These are phyloP conservation scores for Fulmarus glacialis DNA, from an alignment of 2,113 vertebrate species.

Conservation along the genomic window DNA sequence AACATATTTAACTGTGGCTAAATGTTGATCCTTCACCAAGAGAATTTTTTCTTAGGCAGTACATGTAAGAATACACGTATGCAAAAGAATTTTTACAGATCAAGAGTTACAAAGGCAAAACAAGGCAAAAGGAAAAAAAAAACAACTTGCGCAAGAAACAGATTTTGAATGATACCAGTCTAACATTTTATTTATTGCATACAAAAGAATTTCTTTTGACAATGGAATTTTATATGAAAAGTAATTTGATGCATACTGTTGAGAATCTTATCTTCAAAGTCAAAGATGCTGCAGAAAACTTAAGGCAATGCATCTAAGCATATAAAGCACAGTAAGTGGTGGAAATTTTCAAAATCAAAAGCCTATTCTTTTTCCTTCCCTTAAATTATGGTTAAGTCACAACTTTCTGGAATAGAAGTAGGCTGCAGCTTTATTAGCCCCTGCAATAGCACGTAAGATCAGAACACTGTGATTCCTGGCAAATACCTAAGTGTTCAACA, in stretches of 20 bases:
- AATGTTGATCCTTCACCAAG: neutral
- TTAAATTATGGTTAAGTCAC: neutral
- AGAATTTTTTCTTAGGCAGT: neutral
- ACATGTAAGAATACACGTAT: rapidly evolving
- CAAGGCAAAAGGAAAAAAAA: neutral
- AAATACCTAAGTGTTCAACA: conserved; percentile 47
- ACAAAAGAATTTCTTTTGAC: conserved; percentile 68
- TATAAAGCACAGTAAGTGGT: conserved; percentile 68
- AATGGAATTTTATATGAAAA: conserved; percentile 64
- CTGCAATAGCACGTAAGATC: conserved; percentile 41
- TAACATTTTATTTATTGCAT: conserved; percentile 72
- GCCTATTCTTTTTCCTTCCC: conserved; percentile 35
- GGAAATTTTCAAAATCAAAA: conserved; percentile 43
- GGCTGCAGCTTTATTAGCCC: conserved; percentile 37
- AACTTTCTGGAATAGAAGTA: conserved; percentile 8
- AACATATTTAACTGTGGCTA: neutral
- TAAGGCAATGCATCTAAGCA: conserved; percentile 71
- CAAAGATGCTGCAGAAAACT: conserved; percentile 60
- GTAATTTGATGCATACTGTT: conserved; percentile 62
- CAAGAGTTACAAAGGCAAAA: neutral
- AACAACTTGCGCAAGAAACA: neutral
- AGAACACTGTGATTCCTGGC: conserved; percentile 35
- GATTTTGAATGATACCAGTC: conserved; percentile 37
- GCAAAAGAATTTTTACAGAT: rapidly evolving
- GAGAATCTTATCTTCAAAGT: conserved; percentile 49